These are phyloP conservation scores for Xanthia togata DNA, from an alignment of 2,888 invertebrate species.

Conservation along the genomic window DNA sequence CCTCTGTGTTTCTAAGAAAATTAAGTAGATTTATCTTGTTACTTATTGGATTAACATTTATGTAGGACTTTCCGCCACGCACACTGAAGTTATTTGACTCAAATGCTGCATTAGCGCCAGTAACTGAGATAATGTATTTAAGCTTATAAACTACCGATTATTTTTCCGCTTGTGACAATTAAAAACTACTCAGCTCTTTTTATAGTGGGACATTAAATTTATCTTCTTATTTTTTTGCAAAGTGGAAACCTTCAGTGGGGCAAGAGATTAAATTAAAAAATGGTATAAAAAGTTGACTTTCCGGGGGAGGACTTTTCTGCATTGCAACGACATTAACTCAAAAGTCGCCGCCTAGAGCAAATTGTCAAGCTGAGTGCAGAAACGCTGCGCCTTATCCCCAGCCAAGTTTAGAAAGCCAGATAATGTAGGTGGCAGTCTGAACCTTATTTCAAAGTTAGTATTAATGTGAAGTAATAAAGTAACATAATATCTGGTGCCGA, in stretches of 20 bases:
- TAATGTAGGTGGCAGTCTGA: slow-evolving; percentile 48
- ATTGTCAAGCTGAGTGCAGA: slow-evolving; percentile 70
- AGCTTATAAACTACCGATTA: slow-evolving; percentile 35
- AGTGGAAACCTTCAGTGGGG: slow-evolving; percentile 63
- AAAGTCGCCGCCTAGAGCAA: slow-evolving; percentile 69
- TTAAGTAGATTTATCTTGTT: slow-evolving; percentile 59
- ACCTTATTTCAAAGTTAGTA: slow-evolving; percentile 48
- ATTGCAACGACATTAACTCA: slow-evolving; percentile 75
- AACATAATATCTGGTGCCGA: slow-evolving; percentile 50
- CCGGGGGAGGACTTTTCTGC: slow-evolving; percentile 65
- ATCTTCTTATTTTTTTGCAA: slow-evolving; percentile 65
- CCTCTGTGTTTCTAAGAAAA: slow-evolving; percentile 61
- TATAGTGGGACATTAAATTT: slow-evolving; percentile 66
- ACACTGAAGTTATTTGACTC: slow-evolving; percentile 27
- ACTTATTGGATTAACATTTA: slow-evolving; percentile 62
- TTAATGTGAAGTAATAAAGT: slow-evolving; percentile 49
- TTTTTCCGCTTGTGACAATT: slow-evolving; percentile 55
- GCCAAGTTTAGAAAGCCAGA: slow-evolving; percentile 65
- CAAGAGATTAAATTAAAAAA: slow-evolving; percentile 71
- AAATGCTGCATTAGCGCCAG: slow-evolving; percentile 30
- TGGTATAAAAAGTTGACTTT: slow-evolving; percentile 68
- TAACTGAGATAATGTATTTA: slow-evolving; percentile 32
- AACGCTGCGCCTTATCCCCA: slow-evolving; percentile 54
- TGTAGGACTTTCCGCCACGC: slow-evolving; percentile 26
- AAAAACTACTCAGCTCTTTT: slow-evolving; percentile 65